Base-by-base conservation (phyloP, 2,113 vertebrate species). In the Notothenia coriiceps region DNA sequence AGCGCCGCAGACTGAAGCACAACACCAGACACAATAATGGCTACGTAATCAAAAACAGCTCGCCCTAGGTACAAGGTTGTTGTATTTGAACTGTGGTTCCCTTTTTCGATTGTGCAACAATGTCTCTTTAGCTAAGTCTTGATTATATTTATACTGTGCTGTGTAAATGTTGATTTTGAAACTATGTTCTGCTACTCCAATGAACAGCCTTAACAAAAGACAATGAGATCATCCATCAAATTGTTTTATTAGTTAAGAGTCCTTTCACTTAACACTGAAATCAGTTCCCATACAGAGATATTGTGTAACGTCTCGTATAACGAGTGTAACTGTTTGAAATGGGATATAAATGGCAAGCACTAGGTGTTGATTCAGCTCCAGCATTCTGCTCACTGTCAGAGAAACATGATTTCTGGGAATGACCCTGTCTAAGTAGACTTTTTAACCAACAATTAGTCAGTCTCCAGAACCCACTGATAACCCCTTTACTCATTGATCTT, bases 371-470 rank as follows among this genome's bases (percentile, higher is more conserved):
- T 29, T 29, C 33, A 65, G 76, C 15, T 87, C 87, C 88, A 90
- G 78, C 68, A 71, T 86, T 88, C 89, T 93, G 90, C 70, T 90
- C 70, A 86, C 68, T 84, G 88, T 92, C 89, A 92, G 62, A 80
- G 33, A 54, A 85, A 70, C 52, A 69, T 56, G 22, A 85, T 91
- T 91, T 91, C 88, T 86, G 86, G 88, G 85, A 89, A 91, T 25
- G 44, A 75, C 70, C 82, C 72, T 77, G 61, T 88, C 79, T 62
- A 75, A 43, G 65, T 20, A n/a, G 51, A 20, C 29, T 85, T 54
- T 73, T 80, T 87, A 76, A 80, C 49, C 67, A 77, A 77, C 55
- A 86, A 85, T 87, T 89, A 83, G 49, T 25, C 62, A 25, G 62
- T 74, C 68, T 70, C 29, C 35, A 59, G 71, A 77, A 47, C 79